Conservation (phyloP, 2,888 invertebrate species). For the Phania funesta region DNA sequence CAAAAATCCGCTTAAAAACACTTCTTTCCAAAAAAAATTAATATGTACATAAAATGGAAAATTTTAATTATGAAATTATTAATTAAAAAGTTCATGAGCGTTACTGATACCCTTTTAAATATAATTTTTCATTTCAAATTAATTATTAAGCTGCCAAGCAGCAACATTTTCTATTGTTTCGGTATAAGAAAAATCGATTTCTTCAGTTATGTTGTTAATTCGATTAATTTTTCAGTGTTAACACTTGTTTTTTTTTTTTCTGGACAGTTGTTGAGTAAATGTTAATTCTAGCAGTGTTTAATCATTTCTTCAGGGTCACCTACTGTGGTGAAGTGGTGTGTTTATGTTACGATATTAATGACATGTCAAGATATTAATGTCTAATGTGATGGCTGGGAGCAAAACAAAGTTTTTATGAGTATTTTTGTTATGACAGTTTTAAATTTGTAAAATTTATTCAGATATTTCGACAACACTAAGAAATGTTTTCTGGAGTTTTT, state of each 20-base stretch:
- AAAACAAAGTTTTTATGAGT: no score
- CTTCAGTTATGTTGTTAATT: slow-evolving; percentile 1
- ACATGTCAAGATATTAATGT: slow-evolving; percentile 6
- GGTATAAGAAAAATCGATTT: not conserved
- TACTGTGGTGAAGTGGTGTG: not conserved
- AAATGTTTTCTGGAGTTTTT: no score
- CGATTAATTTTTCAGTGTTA: slow-evolving; percentile 26
- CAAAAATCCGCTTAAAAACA: not conserved
- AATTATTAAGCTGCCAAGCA: not conserved
- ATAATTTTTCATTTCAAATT: slow-evolving; percentile 29
- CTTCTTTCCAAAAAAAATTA: not conserved
- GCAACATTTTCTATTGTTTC: slow-evolving; percentile 5
- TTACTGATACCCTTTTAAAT: slow-evolving; percentile 29
- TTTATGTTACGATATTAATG: not conserved
- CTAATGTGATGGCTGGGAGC: no score
- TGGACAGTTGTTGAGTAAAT: not conserved
- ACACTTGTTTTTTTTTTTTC: not conserved
- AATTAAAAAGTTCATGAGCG: slow-evolving; percentile 38
- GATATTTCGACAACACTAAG: no score
- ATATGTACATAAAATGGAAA: not conserved
- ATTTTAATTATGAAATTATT: slow-evolving; percentile 4
- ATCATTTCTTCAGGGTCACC: slow-evolving; percentile 19
- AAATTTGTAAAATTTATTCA: no score
- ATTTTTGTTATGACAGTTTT: no score
- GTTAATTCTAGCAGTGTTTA: slow-evolving; percentile 17